Conservation (phyloP, 2,888 invertebrate genomes). For the Temnothorax unifasciatus region DNA sequence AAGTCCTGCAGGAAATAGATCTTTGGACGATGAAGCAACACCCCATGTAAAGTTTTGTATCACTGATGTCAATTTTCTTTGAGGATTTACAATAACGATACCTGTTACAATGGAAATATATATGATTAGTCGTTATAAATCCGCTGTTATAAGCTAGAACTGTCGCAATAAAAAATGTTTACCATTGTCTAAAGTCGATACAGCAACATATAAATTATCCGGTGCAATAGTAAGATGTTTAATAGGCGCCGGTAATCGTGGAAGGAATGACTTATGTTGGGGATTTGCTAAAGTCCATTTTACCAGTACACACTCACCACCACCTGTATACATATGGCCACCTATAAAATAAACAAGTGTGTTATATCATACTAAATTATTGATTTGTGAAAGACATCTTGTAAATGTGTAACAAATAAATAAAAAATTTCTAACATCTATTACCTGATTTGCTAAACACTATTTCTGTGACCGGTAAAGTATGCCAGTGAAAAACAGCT, state of each 20-base stretch:
- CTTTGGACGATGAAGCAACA: slow-evolving; percentile 85
- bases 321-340: slow-evolving; percentile 91
- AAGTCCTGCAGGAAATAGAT: slow-evolving; percentile 88
- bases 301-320: slow-evolving; percentile 92
- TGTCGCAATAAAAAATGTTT: slow-evolving; percentile 59
- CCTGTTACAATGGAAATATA: slow-evolving; percentile 76
- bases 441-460: slow-evolving; percentile 88
- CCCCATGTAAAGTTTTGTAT: slow-evolving; percentile 91
- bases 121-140: neutral
- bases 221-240: slow-evolving; percentile 89
- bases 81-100: slow-evolving; percentile 88
- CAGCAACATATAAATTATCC: slow-evolving; percentile 89
- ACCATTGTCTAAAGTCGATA: slow-evolving; percentile 91
- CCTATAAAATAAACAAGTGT: slow-evolving; percentile 84
- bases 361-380: slow-evolving; percentile 7
- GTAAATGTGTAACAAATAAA: neutral
- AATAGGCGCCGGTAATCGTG: slow-evolving; percentile 91
- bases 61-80: slow-evolving; percentile 87
- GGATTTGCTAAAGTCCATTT: slow-evolving; percentile 90
- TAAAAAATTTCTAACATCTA: slow-evolving; percentile 8
- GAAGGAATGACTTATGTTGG: slow-evolving; percentile 88
- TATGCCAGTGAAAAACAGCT: slow-evolving; percentile 92
- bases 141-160: slow-evolving; percentile 21
- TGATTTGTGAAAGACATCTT: neutral
- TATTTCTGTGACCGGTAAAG: slow-evolving; percentile 90